Base-by-base conservation (phyloP, 1,140 invertebrate species). In the Neuroterus valhalla region DNA sequence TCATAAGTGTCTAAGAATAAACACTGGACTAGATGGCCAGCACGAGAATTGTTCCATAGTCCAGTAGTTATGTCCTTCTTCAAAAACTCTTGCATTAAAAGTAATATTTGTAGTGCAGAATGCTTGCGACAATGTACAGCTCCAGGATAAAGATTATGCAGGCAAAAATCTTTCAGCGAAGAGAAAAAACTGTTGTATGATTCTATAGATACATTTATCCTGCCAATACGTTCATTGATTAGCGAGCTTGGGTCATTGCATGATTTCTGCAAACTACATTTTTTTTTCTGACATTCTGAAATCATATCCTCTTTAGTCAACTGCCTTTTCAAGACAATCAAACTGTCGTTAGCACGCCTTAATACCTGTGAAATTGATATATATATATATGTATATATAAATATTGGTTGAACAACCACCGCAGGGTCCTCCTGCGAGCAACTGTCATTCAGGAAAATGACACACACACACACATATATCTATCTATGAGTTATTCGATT, bases 1-100 rank as follows among this genome's bases (percentile, higher is more conserved):
- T 97, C 96, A 85, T 96, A 97, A 10, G 94, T 94, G 82, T 96
- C 95, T n/a, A 90, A 78, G 3, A 90, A 80, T 71, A 97, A 88
- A 78, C 92, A 91, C n/a, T 62, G 55, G 5, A 43, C 91, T 82
- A 70, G 66, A 76, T 70, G 87, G 66, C 70, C 71, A 3, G 70
- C 52, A 73, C 43, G 70, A 42, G n/a, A 76, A 66, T 68, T 4
- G 45, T 62, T 71, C 19, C 81, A 74, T 14, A 77, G 26, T 50
- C 42, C 68, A 76, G 70, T 31, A 42, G 52, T 78, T 21, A 83
- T 77, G n/a, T 82, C 76, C 46, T n/a, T 23, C 1, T 73, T 68
- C 19, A 88, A 74, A 70, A 86, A 67, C 31, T 88, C 82, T 83
- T 85, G 83, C 70, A 84, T 76, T 19, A 85, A 62, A 74, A 79